Percentiles rank a stretch among this genome's conserved stretches.
Evolutionary conservation across 2,113 vertebrate species (phyloP).

Genomic region (Protobothrops mucrosquamatus): DNA sequence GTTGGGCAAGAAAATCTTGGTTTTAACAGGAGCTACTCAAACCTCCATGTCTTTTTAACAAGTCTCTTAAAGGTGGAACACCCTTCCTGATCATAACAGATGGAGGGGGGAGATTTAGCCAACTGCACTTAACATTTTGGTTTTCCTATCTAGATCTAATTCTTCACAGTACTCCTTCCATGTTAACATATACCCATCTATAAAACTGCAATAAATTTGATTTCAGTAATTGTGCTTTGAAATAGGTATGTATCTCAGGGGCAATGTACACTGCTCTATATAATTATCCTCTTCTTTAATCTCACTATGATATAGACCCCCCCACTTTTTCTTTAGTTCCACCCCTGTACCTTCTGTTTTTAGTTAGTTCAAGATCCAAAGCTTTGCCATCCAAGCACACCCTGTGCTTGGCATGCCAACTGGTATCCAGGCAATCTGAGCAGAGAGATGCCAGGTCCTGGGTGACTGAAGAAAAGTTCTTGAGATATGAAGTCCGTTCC

Average conservation of each 20-base stretch:
- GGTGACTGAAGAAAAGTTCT: neutral
- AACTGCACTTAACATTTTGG: neutral
- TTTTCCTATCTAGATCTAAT: neutral
- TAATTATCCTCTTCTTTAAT: neutral
- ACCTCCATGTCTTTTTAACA: neutral
- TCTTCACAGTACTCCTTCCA: neutral
- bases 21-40: neutral
- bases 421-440: neutral
- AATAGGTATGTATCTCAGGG: neutral
- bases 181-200: neutral
- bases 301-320: neutral
- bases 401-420: neutral
- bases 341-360: conserved; percentile 16
- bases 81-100: neutral
- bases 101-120: neutral
- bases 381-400: neutral
- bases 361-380: neutral
- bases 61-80: neutral
- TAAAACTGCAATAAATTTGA: neutral
- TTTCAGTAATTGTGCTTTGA: neutral
- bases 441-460: neutral
- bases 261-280: neutral
- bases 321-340: neutral
- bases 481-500: neutral
- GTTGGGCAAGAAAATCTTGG: neutral